Conservation (phyloP, 2,113 vertebrate species). For the Leucoraja erinaceus region DNA sequence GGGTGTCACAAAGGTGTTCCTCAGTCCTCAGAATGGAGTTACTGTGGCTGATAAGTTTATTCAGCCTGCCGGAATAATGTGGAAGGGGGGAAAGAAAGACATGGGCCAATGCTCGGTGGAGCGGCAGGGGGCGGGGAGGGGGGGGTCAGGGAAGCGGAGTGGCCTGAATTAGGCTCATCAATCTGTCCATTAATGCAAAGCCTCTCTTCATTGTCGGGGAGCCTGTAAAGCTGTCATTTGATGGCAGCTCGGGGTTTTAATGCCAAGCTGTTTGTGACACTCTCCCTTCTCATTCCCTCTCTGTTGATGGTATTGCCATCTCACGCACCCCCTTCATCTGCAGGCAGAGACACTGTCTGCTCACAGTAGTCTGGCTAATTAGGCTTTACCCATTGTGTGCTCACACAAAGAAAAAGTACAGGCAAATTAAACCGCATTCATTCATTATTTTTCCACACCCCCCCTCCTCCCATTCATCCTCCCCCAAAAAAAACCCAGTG, state of each 20-base stretch:
- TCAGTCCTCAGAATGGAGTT: slow-evolving; percentile 42
- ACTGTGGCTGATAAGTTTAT: slow-evolving; percentile 43
- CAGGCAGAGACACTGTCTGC: slow-evolving; percentile 53
- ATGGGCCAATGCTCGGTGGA: slow-evolving; percentile 33
- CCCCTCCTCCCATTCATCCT: too few relatives aligned
- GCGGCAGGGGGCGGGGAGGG: slow-evolving; percentile 38
- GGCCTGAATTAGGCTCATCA: slow-evolving; percentile 48
- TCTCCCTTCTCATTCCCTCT: slow-evolving; percentile 42
- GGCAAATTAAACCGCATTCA: slow-evolving; percentile 16
- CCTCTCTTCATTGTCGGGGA: slow-evolving; percentile 54
- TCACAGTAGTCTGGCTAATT: slow-evolving; percentile 45
- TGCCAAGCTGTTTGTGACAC: slow-evolving; percentile 42
- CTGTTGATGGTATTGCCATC: slow-evolving; percentile 47
- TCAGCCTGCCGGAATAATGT: slow-evolving; percentile 42
- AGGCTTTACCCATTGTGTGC: slow-evolving; percentile 38
- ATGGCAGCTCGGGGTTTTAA: slow-evolving; percentile 47
- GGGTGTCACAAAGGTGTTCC: slow-evolving; percentile 50
- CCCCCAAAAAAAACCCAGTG: neutral
- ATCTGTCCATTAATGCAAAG: slow-evolving; percentile 40
- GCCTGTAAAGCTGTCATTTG: slow-evolving; percentile 61
- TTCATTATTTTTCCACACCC: neutral
- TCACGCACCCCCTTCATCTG: slow-evolving; percentile 48
- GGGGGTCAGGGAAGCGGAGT: slow-evolving; percentile 44
- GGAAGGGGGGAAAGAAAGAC: slow-evolving; percentile 42
- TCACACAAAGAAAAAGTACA: slow-evolving; percentile 13